A percentile compares a stretch with the other conserved stretches of the same genome.
These are phyloP conservation scores for Carassius gibelio DNA, from an alignment of 2,113 vertebrate species.

Conservation along the genomic window DNA sequence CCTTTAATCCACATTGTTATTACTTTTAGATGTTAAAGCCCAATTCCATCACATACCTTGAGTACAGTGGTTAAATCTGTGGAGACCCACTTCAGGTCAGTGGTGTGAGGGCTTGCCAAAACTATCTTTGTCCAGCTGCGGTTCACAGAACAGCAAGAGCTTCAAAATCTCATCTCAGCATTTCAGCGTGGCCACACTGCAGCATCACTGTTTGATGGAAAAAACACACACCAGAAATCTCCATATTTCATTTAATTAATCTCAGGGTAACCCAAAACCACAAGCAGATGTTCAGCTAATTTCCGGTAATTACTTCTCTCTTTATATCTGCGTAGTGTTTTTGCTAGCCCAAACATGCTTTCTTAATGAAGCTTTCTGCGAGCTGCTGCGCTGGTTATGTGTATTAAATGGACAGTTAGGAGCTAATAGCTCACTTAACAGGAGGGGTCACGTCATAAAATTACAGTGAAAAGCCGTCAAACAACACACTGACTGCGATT, in stretches of 20 bases:
- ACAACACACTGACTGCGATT: constrained; percentile 18
- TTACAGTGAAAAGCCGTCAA: constrained; percentile 13
- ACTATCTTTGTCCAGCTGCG: neutral
- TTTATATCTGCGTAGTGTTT: constrained; percentile 51
- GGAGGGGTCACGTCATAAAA: constrained; percentile 4
- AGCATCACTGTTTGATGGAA: neutral
- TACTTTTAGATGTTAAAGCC: neutral
- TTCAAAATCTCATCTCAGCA: constrained; percentile 13
- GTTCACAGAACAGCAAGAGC: constrained; percentile 5
- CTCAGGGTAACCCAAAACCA: constrained; percentile 51
- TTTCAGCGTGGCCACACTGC: neutral
- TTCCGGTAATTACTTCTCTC: constrained; percentile 56
- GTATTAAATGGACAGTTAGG: constrained; percentile 51
- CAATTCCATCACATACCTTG: neutral
- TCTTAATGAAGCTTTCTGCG: constrained; percentile 38
- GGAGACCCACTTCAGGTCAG: neutral
- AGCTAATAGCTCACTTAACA: constrained; percentile 25
- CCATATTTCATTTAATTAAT: constrained; percentile 62
- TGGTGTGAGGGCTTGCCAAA: neutral
- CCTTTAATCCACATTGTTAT: neutral
- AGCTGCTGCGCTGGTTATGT: constrained; percentile 40
- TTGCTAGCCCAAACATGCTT: constrained; percentile 32
- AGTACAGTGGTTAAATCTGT: neutral
- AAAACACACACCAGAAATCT: constrained; percentile 42
- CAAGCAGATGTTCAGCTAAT: constrained; percentile 60